phyloP scores from a whole-genome alignment of 1,140 invertebrate genomes.

The Neomicropteryx cornuta region DNA sequence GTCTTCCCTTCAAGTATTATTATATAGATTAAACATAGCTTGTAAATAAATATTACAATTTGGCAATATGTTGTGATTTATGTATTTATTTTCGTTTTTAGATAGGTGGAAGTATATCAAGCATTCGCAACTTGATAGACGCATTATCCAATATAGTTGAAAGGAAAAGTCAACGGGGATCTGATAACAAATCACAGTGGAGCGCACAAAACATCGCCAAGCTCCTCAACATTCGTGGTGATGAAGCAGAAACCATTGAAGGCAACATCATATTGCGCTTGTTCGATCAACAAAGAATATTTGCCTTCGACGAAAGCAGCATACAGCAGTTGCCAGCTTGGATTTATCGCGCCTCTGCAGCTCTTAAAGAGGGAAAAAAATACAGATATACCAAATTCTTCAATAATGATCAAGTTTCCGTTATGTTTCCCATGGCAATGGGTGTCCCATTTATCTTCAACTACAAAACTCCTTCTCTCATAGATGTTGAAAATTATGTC shows the following conservation, averaged over 20 bases:
- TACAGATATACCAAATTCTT: slow-evolving; percentile 44
- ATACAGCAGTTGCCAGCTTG: slow-evolving; percentile 32
- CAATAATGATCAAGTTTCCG: slow-evolving; percentile 36
- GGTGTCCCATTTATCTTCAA: slow-evolving; percentile 55
- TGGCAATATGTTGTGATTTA: too few species aligned
- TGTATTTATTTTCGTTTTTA: too few species aligned
- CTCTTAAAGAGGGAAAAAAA: slow-evolving; percentile 30
- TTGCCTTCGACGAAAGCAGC: slow-evolving; percentile 44
- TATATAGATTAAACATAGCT: too few species aligned
- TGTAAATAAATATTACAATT: too few species aligned
- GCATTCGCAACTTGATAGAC: slow-evolving; percentile 25
- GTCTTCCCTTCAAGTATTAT: too few species aligned
- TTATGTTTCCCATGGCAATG: slow-evolving; percentile 52
- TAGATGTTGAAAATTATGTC: slow-evolving; percentile 33
- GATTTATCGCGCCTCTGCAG: slow-evolving; percentile 20
- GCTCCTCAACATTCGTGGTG: slow-evolving; percentile 41
- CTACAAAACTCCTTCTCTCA: slow-evolving; percentile 40
- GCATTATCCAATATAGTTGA: too few species aligned
- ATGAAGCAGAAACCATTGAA: slow-evolving; percentile 43
- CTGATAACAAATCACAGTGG: slow-evolving; percentile 13
- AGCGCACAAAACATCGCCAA: slow-evolving; percentile 40
- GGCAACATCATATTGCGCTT: slow-evolving; percentile 35
- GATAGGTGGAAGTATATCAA: slow-evolving; percentile 30
- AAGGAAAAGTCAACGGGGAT: background rate
- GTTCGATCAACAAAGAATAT: slow-evolving; percentile 31